Evolutionary conservation across 2,113 vertebrate genomes (phyloP).

Genomic region (Phalacrocorax aristotelis): DNA sequence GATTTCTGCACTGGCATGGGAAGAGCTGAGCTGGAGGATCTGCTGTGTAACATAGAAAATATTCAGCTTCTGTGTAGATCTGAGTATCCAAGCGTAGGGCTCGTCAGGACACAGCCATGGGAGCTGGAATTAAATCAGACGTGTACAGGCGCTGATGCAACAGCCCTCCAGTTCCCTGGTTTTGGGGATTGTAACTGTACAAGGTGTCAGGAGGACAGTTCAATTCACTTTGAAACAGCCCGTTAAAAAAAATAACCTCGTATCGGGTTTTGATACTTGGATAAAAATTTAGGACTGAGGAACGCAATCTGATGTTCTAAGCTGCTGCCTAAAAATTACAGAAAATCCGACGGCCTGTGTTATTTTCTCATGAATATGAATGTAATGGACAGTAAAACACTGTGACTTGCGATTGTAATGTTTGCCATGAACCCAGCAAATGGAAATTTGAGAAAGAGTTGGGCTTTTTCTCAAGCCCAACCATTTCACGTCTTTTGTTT

Average conservation of each 20-base stretch:
- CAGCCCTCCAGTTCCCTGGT: fast-evolving
- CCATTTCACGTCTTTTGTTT: neutral
- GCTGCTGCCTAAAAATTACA: neutral
- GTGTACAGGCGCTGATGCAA: fast-evolving
- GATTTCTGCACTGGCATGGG: neutral
- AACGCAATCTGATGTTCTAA: neutral
- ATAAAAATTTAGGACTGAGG: neutral
- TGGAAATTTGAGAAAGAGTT: neutral
- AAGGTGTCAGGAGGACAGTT: neutral
- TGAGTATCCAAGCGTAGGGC: neutral
- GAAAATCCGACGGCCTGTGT: neutral
- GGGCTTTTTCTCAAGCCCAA: neutral
- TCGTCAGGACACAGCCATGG: fast-evolving
- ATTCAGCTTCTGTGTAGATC: no score
- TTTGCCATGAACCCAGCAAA: neutral
- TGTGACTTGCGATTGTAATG: neutral
- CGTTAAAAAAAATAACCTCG: neutral
- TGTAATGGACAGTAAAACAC: neutral
- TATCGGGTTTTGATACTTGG: neutral
- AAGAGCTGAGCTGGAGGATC: neutral
- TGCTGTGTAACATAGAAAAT: neutral
- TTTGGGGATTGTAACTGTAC: neutral
- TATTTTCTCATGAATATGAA: neutral
- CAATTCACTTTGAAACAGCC: neutral
- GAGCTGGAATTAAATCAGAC: neutral